Base-by-base conservation (phyloP, 1,140 invertebrate genomes). In the Ganaspis sp. region DNA sequence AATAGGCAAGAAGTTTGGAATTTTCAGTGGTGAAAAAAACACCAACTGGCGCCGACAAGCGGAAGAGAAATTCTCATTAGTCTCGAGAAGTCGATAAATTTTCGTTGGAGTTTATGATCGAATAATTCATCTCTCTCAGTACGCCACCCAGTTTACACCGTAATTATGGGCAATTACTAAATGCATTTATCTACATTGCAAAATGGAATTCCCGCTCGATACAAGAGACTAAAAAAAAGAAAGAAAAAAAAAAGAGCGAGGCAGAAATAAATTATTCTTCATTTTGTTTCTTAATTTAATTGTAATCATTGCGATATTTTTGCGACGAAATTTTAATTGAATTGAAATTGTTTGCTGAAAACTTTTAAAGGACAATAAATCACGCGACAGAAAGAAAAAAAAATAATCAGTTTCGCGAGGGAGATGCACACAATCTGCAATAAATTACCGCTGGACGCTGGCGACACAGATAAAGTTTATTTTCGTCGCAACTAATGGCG, bases 381-480 rank as follows among this genome's bases (percentile, higher is more conserved):
- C 58, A 64, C 26, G 23, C 58, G 15, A 15, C 23, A 26, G 3
- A 26, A 21, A 58, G 12, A 45, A 9, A 45, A 21, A 64, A 29
- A 64, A 64, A 26, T 64, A 64, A 64, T 64, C 58, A 64, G 58
- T 64, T 64, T 64, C 26, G 58, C 54, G 54, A 64, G 58, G 26
- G 58, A 64, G 58, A 64, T 64, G 23, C 26, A 34, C 23, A 64
- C 58, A 64, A 64, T 64, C 58, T 64, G 58, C 23, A 26, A 64
- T 64, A 64, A 64, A 64, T 64, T 29, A 64, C 23, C 58, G 29
- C 4, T 64, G 58, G 58, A 64, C 58, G 58, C 12, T 64, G 58
- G 58, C 58, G 58, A 64, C 58, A 64, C 58, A 64, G 58, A 64
- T 64, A 64, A 64, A 64, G 58, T 64, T 64, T 64, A 64, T 64